Base-by-base conservation (phyloP, 2,797 vertebrate species). In the Rallus crepitans region DNA sequence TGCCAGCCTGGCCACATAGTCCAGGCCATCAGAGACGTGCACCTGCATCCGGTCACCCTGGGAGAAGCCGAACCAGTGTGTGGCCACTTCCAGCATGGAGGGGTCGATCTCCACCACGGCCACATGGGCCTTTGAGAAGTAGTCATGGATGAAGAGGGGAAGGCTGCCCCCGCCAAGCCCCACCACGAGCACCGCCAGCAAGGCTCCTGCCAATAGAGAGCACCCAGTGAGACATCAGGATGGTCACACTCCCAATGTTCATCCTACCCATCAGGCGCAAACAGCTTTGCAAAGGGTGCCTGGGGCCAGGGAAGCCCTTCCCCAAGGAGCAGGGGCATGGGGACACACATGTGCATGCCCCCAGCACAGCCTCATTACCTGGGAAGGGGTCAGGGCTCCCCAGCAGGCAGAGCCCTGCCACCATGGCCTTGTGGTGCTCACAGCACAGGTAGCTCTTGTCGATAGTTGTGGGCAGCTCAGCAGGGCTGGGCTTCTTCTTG, bases 371-470 rank as follows among this genome's bases (percentile, higher is more conserved):
- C 94, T 96, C 6, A 14, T 96, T 93, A 99, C 99, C 99, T 98
- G 98, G 98, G 59, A 98, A 98, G 55, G 96, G 83, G 47, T 97
- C 75, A 0, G 97, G 92, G n/a, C 97, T 96, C 23, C 97, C 97
- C 30, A 99, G 98, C 95, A 99, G 91, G 24, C 98, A 97, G 12
- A 99, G 98, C 72, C 99, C 99, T 0, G 99, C 99, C 2, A 99
- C 98, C 99, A 99, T 99, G 70, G 99, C 98, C 95, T 98, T 99
- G 95, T 99, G 99, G 96, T 99, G 99, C 93, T 98, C 98, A 21
- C 99, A 99, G 97, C 99, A 99, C 81, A 99, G 98, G 98, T 99
- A 99, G 90, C 98, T 98, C 91, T 98, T 98, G 94, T 99, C 99
- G 0, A 98, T 94, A 69, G 85, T 33, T 5, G 76, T n/a, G 7